These are phyloP conservation scores for Neuroscelio doddi DNA, from an alignment of 2,888 invertebrate genomes.

Conservation along the genomic window DNA sequence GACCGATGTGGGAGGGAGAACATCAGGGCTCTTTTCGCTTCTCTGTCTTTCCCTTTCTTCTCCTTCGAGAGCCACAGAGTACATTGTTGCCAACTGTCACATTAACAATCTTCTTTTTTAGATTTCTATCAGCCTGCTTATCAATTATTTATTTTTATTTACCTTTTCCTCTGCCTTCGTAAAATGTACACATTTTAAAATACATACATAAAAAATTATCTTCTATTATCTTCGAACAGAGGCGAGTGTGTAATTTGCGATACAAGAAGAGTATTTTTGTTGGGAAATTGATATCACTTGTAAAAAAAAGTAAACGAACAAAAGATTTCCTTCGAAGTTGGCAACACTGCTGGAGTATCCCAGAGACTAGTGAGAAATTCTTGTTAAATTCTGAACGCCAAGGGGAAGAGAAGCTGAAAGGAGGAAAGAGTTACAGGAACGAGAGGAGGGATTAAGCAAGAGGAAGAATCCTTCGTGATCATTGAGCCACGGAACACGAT, in stretches of 20 bases:
- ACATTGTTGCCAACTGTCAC: conserved; percentile 39
- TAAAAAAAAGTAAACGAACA: too few relatives aligned
- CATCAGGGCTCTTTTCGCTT: conserved; percentile 39
- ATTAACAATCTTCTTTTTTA: conserved; percentile 4
- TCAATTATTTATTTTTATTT: too few relatives aligned
- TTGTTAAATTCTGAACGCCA: conserved; percentile 53
- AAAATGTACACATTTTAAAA: too few relatives aligned
- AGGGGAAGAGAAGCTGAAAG: conserved; percentile 40
- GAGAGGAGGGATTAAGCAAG: conserved; percentile 40
- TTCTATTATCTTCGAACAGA: too few relatives aligned
- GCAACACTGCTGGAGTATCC: conserved; percentile 27
- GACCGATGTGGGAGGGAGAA: conserved; percentile 60
- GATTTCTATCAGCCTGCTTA: too few relatives aligned
- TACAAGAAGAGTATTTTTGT: background rate
- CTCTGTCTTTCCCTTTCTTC: conserved; percentile 43
- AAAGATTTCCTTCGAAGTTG: conserved; percentile 7
- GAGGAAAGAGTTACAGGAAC: conserved; percentile 27
- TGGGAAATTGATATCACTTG: too few relatives aligned
- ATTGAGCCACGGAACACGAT: conserved; percentile 46
- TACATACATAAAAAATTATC: too few relatives aligned
- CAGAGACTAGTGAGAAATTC: conserved; percentile 50
- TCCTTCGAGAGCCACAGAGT: conserved; percentile 32
- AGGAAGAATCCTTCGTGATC: conserved; percentile 42
- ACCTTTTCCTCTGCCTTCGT: too few relatives aligned
- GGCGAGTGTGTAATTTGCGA: too few relatives aligned